Percentiles rank a stretch among this genome's conserved stretches.
These are phyloP conservation scores for Seladonia tumulorum DNA, from an alignment of 2,888 invertebrate species.

Conservation along the genomic window DNA sequence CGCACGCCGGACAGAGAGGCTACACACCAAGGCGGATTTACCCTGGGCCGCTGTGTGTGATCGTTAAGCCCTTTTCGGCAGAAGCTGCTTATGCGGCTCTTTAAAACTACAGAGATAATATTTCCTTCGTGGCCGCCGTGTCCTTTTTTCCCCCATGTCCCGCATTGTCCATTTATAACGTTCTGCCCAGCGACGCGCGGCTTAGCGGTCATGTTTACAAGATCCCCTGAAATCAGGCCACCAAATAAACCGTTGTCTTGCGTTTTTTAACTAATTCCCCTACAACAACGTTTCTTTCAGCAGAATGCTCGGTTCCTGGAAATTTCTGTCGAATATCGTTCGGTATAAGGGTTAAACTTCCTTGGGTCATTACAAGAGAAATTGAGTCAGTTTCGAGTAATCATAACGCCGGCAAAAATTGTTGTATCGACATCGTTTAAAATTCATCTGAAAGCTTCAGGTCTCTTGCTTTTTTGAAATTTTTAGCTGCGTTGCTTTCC, in stretches of 20 bases:
- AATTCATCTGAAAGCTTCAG: too few species aligned
- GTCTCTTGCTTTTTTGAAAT: too few species aligned
- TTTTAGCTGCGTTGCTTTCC: too few species aligned
- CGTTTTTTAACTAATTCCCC: not conserved
- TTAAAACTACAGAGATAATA: constrained; percentile 37
- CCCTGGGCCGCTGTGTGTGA: constrained; percentile 66
- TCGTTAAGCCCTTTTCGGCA: constrained; percentile 70
- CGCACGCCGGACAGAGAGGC: constrained; percentile 42
- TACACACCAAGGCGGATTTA: constrained; percentile 73
- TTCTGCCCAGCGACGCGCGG: not conserved
- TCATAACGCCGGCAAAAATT: too few species aligned
- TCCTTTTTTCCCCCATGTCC: not conserved
- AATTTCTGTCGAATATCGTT: not conserved
- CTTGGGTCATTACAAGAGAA: too few species aligned
- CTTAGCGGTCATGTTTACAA: not conserved
- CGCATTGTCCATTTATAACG: constrained; percentile 20
- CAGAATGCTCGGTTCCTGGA: not conserved
- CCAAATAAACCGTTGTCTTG: not conserved
- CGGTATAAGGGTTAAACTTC: too few species aligned
- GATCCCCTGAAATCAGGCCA: not conserved
- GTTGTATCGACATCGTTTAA: too few species aligned
- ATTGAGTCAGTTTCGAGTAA: too few species aligned
- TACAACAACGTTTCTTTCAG: not conserved
- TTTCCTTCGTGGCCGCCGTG: constrained; percentile 18
- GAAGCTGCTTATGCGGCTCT: constrained; percentile 68